A percentile compares a stretch with the other conserved stretches of the same genome.
phyloP scores from a whole-genome alignment of 2,113 vertebrate genomes.

The Oreochromis niloticus region DNA sequence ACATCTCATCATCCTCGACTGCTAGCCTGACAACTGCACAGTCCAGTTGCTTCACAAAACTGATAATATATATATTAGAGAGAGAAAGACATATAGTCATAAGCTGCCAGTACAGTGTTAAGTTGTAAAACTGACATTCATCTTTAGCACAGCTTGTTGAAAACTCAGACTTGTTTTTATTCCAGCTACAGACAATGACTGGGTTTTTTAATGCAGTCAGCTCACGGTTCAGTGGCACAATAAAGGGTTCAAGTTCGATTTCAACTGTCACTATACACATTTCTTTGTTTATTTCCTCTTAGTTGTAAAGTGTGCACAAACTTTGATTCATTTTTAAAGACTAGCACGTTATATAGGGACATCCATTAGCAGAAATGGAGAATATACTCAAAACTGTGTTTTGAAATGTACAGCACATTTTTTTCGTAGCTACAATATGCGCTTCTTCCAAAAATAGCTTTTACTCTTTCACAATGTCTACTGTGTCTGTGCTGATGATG shows the following conservation, averaged over 20 bases:
- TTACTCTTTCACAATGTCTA: not conserved
- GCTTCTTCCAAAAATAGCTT: not conserved
- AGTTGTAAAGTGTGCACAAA: not conserved
- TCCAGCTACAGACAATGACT: not conserved
- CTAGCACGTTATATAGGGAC: not conserved
- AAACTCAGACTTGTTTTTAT: not conserved
- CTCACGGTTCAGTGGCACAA: not conserved
- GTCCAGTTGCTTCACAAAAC: not conserved
- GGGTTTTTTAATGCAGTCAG: not conserved
- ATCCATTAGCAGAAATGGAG: not conserved
- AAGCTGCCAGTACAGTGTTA: not conserved
- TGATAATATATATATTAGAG: not conserved
- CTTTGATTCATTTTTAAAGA: not conserved
- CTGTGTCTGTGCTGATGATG: not conserved
- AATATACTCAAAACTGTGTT: not conserved
- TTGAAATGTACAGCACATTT: not conserved
- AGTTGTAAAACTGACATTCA: not conserved
- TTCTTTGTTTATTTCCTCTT: not conserved
- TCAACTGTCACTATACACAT: not conserved
- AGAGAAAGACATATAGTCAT: not conserved
- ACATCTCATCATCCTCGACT: constrained; percentile 11
- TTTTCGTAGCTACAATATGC: not conserved
- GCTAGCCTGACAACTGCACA: constrained; percentile 16
- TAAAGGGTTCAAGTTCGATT: not conserved
- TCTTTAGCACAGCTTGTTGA: not conserved